These are phyloP conservation scores for Phoxinus dragarum DNA, from an alignment of 2,797 vertebrate species.

Conservation along the genomic window DNA sequence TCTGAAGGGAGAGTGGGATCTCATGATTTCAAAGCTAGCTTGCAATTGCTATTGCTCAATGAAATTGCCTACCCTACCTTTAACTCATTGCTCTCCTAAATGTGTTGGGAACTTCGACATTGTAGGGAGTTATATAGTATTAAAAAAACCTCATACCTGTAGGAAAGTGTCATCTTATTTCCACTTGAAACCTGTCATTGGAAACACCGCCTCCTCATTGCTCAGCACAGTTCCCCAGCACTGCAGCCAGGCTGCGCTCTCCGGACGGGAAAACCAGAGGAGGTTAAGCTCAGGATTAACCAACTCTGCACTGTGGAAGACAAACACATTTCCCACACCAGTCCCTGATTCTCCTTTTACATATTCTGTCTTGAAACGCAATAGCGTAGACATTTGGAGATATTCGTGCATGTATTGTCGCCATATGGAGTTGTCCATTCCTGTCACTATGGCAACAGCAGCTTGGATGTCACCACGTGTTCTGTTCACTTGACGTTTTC, in stretches of 20 bases:
- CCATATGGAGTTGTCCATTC: slow-evolving; percentile 21
- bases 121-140: neutral
- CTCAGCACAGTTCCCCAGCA: neutral
- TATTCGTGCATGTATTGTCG: neutral
- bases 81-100: neutral
- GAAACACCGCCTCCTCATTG: neutral
- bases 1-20: neutral
- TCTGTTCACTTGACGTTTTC: neutral
- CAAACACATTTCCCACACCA: neutral
- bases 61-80: neutral
- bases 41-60: neutral
- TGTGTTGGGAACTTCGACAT: neutral
- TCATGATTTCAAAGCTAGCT: neutral
- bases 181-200: neutral
- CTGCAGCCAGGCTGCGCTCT: slow-evolving; percentile 31
- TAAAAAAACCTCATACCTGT: neutral
- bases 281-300: neutral
- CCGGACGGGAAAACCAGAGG: neutral
- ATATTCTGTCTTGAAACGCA: neutral
- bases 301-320: neutral
- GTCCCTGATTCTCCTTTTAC: neutral
- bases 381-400: neutral
- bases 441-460: slow-evolving; percentile 55
- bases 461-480: neutral
- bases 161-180: neutral